Evolutionary conservation across 2,888 invertebrate species (phyloP), one percentile per base, ranked within the genome.

Genomic region (Clanis bilineata): DNA sequence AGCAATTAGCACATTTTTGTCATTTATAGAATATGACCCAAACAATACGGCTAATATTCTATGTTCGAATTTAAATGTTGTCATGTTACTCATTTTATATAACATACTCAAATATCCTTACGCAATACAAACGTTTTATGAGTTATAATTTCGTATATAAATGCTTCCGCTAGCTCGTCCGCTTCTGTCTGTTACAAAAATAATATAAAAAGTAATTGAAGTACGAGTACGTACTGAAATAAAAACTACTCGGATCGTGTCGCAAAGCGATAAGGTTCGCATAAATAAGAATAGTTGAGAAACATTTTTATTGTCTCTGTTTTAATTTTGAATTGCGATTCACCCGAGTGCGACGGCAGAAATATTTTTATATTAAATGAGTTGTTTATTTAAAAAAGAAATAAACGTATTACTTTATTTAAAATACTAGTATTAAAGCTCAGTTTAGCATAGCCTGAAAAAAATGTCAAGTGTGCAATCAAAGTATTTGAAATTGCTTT

Each of bases 231-330:
- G n/a, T n/a, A 28, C 25, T 43, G 25, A 28, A 57, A 43, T 57
- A 57, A 57, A 56, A 57, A 57, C 18, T 43, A 41, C 56, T 43
- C 56, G 25, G 56, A 43, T 41, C 15, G 43, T 15, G 56, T 43
- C 43, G 43, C 41, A 41, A 28, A 39, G 56, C 28, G 28, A 28
- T 23, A 41, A 39, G 43, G 41, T 43, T 41, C 25, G 25, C 56
- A 56, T 28, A 56, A 56, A 56, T 28, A 43, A 56, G 10, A 56
- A 23, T 23, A 28, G 41, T 41, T 41, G 25, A 41, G 56, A 56
- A 56, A 56, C 25, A 43, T 43, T 56, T 41, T 41, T 23, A 39
- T 57, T 43, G 43, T 57, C 25, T 57, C 12, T 21, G 28, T 15
- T 57, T 25, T 57, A 41, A 57, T 57, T 57, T 51, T 43, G 39